Percentiles rank a stretch among this genome's conserved stretches.
phyloP scores from a whole-genome alignment of 1,140 invertebrate genomes.

The Bombus superbus region DNA sequence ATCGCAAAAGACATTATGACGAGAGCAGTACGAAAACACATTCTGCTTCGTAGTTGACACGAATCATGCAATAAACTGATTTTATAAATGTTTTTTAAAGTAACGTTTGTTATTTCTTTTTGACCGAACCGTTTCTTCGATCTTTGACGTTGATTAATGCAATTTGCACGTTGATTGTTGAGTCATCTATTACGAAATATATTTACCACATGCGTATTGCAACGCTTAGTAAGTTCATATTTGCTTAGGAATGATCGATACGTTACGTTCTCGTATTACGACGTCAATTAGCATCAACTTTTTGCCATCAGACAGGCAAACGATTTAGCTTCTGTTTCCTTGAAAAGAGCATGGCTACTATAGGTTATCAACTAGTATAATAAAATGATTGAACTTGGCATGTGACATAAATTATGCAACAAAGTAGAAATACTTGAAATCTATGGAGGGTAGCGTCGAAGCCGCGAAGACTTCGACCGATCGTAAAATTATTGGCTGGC shows the following conservation, averaged over 20 bases:
- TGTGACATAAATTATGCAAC: background rate
- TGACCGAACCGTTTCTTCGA: background rate
- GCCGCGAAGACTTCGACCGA: background rate
- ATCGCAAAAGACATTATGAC: constrained; percentile 65
- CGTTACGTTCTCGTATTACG: too few species aligned
- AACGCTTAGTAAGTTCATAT: background rate
- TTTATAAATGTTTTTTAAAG: constrained; percentile 78
- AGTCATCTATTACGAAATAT: background rate
- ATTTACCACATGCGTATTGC: background rate
- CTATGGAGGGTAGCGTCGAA: background rate
- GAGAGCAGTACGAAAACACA: constrained; percentile 70
- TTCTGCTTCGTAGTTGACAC: constrained; percentile 66
- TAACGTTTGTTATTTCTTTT: constrained; percentile 35
- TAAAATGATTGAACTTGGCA: too few species aligned
- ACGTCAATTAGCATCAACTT: too few species aligned
- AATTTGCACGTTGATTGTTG: background rate
- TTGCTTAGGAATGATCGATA: too few species aligned
- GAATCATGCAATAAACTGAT: constrained; percentile 77
- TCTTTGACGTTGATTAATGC: background rate
- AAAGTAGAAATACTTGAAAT: background rate
- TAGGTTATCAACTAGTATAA: too few species aligned
- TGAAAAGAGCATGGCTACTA: too few species aligned
- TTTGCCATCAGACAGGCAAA: too few species aligned
- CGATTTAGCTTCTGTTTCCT: too few species aligned
- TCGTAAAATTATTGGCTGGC: background rate